A percentile compares a stretch with the other conserved stretches of the same genome.
Conservation (phyloP, 2,888 invertebrate species). For the Mechanitis mazaeus region DNA sequence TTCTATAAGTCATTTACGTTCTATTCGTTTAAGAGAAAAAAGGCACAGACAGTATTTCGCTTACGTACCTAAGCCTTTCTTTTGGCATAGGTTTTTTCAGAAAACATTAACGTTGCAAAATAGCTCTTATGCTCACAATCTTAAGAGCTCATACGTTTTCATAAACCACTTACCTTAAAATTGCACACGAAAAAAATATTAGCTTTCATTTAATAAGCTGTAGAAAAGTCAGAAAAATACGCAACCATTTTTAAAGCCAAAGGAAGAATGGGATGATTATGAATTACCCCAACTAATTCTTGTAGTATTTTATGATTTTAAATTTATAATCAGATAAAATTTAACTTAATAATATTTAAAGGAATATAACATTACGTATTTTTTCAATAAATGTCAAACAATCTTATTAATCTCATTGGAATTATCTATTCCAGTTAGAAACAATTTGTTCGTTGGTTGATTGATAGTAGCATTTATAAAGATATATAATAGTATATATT, state of each 20-base stretch:
- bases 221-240: constrained; percentile 24
- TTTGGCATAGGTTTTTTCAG: constrained; percentile 1
- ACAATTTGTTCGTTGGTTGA: background rate
- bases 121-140: constrained; percentile 21
- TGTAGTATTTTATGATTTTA: constrained; percentile 17
- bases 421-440: background rate
- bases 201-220: constrained; percentile 28
- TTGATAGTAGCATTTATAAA: background rate
- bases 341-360: background rate
- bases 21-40: constrained; percentile 6
- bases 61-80: constrained; percentile 2
- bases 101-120: constrained; percentile 19
- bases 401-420: constrained; percentile 11
- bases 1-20: constrained; percentile 6
- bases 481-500: background rate
- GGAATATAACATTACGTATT: too few relatives aligned
- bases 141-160: constrained; percentile 22
- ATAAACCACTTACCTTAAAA: constrained; percentile 29
- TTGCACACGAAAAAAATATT: constrained; percentile 25
- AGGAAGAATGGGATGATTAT: constrained; percentile 23
- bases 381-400: background rate
- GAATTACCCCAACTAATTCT: constrained; percentile 23
- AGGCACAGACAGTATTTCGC: constrained; percentile 3
- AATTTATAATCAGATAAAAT: constrained; percentile 7
- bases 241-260: constrained; percentile 19